Base-by-base conservation (phyloP, 2,113 vertebrate genomes). In the Acanthochromis polyacanthus region DNA sequence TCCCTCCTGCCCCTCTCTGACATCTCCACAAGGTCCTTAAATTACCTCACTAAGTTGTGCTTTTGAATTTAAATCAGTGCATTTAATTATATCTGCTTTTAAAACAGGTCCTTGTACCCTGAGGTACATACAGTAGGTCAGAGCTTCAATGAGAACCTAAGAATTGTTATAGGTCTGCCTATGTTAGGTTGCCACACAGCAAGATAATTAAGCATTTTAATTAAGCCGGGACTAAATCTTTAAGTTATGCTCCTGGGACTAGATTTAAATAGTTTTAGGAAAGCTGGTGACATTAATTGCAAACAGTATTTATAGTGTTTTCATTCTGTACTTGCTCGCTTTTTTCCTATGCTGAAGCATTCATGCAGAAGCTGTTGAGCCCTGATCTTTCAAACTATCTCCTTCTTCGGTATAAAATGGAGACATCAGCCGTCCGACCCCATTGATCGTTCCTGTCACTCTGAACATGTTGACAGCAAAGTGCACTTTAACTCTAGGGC, bases 191-290 rank as follows among this genome's bases (percentile, higher is more conserved):
- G 51, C 48, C 36, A 63, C 69, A 65, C 64, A 53, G 70, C 16
- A 20, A 81, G 80, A 52, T 87, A 87, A 83, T 89, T 84, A 84
- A 53, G 51, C 53, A 46, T 68, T 78, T 88, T 83, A 83, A 87
- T 80, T 67, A 84, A 71, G 40, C 59, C 53, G 78, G 77, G 76
- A 72, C 62, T 28, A 46, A 74, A 73, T 60, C 55, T 16, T 58
- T 0, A 72, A 62, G 57, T 69, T 36, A 38, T 30, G 19, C 74
- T 67, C 22, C 2, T 68, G 74, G 63, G 86, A 58, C 32, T 57
- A 59, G 59, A 69, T 67, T 79, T 16, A 71, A 78, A 86, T 77
- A 75, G 85, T 61, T 71, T 71, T 9, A 61, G 52, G 20, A 68
- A 8, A 76, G 40, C 45, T 72, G 52, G 19, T 12, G 43, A 58